Percentiles rank a stretch among this genome's conserved stretches.
phyloP scores from a whole-genome alignment of 1,140 invertebrate species.

The Pseudomyrmex pallidus region DNA sequence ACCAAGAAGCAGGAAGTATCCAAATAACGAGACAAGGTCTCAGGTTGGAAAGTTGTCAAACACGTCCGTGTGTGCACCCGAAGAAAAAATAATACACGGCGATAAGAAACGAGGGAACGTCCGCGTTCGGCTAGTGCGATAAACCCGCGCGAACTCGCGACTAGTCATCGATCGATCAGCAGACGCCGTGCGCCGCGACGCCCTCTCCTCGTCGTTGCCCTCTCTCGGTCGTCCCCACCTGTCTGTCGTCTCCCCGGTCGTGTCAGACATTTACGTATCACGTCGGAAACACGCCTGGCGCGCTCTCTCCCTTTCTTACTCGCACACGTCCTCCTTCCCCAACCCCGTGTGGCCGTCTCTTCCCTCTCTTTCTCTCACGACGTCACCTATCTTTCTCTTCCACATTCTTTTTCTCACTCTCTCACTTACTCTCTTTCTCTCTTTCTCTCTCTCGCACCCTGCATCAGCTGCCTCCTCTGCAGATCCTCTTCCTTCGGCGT shows the following conservation, averaged over 20 bases:
- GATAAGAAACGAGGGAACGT: constrained; percentile 13
- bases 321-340: background rate
- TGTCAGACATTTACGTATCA: constrained; percentile 75
- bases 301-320: constrained; percentile 41
- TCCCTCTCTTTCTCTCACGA: constrained; percentile 13
- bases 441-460: constrained; percentile 16
- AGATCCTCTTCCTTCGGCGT: constrained; percentile 34
- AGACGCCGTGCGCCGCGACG: constrained; percentile 78
- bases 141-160: constrained; percentile 68
- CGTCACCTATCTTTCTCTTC: background rate
- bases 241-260: constrained; percentile 58
- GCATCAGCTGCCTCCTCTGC: background rate
- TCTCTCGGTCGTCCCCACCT: constrained; percentile 67
- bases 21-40: no score
- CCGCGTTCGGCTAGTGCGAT: constrained; percentile 38
- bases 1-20: background rate
- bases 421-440: background rate
- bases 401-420: background rate
- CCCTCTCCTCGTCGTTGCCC: constrained; percentile 60
- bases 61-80: no score
- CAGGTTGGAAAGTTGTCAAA: no score
- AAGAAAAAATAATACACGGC: background rate
- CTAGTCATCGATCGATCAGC: constrained; percentile 76
- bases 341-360: background rate
- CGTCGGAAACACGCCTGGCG: constrained; percentile 74